These are phyloP conservation scores for Ametastegia equiseti DNA, from an alignment of 2,888 invertebrate species.

Conservation along the genomic window DNA sequence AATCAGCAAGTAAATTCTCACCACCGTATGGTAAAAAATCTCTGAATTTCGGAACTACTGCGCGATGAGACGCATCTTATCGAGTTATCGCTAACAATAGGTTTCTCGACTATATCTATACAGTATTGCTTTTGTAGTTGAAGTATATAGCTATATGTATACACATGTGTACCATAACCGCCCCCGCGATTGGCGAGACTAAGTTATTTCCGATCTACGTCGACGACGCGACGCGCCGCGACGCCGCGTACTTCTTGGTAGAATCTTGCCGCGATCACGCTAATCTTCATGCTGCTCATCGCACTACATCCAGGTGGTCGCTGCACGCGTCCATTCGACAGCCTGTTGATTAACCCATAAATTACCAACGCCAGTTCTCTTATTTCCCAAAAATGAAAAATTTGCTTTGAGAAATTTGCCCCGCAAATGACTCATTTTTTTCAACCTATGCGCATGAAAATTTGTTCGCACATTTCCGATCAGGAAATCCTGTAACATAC, in stretches of 20 bases:
- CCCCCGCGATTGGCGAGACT: slow-evolving; percentile 61
- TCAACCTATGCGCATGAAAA: no score
- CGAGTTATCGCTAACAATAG: neutral
- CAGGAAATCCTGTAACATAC: no score
- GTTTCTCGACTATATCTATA: neutral
- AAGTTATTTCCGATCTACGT: slow-evolving; percentile 58
- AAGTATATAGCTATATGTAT: neutral
- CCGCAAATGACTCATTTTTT: no score
- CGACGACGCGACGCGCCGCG: slow-evolving; percentile 9
- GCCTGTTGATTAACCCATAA: neutral
- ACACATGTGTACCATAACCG: slow-evolving; percentile 32
- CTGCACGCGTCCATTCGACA: neutral
- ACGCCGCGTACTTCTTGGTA: neutral
- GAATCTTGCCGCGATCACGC: slow-evolving; percentile 1
- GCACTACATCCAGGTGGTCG: slow-evolving; percentile 42
- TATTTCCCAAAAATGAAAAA: neutral
- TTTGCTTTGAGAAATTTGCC: no score
- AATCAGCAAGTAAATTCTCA: no score
- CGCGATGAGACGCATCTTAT: no score
- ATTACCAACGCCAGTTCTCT: neutral
- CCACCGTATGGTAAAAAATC: no score
- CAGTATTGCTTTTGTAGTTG: neutral
- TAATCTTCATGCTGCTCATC: neutral
- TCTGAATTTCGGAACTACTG: no score
- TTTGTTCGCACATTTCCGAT: no score